phyloP scores from a whole-genome alignment of 1,140 invertebrate genomes.

The Drosophila simulans region DNA sequence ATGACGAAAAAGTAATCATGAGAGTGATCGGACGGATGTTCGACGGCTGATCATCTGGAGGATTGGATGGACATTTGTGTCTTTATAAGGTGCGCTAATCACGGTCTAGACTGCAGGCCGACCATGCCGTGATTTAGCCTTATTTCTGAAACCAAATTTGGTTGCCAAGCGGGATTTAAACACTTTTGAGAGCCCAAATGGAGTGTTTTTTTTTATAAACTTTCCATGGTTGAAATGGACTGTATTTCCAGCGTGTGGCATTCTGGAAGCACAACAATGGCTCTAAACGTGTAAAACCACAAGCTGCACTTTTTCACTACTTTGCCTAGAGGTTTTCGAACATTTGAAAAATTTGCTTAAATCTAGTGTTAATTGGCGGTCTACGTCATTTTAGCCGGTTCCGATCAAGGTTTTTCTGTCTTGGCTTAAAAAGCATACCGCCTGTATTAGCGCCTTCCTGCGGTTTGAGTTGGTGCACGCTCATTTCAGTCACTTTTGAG shows the following conservation, averaged over 20 bases:
- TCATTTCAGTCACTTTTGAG: slow-evolving; percentile 19
- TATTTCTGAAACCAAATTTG: slow-evolving; percentile 27
- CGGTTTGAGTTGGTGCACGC: slow-evolving; percentile 48
- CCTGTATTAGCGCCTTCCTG: slow-evolving; percentile 60
- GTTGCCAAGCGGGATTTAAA: slow-evolving; percentile 40
- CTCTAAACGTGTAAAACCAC: not conserved
- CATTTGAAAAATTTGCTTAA: slow-evolving; percentile 20
- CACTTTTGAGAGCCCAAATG: not conserved
- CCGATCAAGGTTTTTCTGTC: slow-evolving; percentile 50
- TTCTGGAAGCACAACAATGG: not conserved
- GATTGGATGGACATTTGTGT: slow-evolving; percentile 17
- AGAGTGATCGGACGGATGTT: slow-evolving; percentile 26
- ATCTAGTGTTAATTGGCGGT: slow-evolving; percentile 55
- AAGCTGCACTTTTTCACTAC: not conserved
- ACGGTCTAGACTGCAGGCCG: slow-evolving; percentile 63
- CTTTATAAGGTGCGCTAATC: slow-evolving; percentile 56
- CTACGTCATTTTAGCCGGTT: slow-evolving; percentile 63
- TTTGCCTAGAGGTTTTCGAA: slow-evolving; percentile 15
- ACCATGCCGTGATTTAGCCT: slow-evolving; percentile 22
- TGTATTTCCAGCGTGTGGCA: not conserved
- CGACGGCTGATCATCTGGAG: slow-evolving; percentile 9
- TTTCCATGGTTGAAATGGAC: not conserved
- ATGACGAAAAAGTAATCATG: slow-evolving; percentile 38
- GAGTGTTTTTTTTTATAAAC: not conserved
- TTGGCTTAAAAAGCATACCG: slow-evolving; percentile 24